These are phyloP conservation scores for Cheiracanthium punctorium DNA, from an alignment of 2,888 invertebrate genomes.

Conservation along the genomic window DNA sequence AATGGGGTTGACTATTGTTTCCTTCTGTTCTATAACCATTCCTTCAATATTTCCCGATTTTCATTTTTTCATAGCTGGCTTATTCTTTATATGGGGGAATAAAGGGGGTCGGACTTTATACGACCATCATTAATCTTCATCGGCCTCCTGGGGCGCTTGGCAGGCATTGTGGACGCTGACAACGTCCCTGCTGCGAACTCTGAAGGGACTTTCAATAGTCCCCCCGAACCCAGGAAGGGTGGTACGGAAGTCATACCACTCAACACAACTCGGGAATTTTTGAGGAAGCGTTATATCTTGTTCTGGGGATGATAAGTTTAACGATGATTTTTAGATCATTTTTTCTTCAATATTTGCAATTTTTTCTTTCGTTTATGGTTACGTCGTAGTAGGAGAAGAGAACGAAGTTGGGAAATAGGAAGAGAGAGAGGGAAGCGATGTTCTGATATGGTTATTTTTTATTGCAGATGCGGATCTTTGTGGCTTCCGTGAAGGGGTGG, in stretches of 20 bases:
- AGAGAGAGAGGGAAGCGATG: no score
- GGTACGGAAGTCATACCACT: constrained; percentile 43
- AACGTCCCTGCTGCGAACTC: constrained; percentile 51
- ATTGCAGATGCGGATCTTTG: no score
- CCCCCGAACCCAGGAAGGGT: constrained; percentile 49
- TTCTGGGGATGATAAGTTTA: constrained; percentile 18
- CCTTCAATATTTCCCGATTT: constrained; percentile 46
- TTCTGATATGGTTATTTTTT: no score
- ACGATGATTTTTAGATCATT: neutral
- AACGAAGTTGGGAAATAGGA: no score
- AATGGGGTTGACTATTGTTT: constrained; percentile 57
- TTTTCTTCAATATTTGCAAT: neutral
- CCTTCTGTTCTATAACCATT: constrained; percentile 37
- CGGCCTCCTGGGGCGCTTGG: constrained; percentile 59
- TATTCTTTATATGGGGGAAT: constrained; percentile 36
- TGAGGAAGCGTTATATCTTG: constrained; percentile 51
- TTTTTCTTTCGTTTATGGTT: neutral
- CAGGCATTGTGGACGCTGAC: constrained; percentile 70
- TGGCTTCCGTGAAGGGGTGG: no score
- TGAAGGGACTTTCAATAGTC: constrained; percentile 43
- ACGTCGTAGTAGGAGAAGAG: no score
- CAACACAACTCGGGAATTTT: constrained; percentile 48
- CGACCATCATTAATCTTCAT: constrained; percentile 69
- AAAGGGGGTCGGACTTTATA: constrained; percentile 37
- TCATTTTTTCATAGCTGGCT: constrained; percentile 25